A percentile compares a stretch with the other conserved stretches of the same genome.
phyloP scores from a whole-genome alignment of 2,797 vertebrate species.

The Myoxocephalus aenaeus region DNA sequence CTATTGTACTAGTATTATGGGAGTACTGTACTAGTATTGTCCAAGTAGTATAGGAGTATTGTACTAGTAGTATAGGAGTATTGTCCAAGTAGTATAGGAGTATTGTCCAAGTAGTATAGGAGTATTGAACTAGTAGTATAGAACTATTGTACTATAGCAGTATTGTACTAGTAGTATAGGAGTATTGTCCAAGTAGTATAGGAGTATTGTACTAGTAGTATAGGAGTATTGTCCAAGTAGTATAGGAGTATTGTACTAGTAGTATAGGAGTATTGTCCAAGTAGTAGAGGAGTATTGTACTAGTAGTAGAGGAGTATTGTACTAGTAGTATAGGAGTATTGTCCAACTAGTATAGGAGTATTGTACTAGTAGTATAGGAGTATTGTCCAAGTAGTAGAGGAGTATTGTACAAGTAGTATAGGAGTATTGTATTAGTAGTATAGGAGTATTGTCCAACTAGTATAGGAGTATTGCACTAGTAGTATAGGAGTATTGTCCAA shows the following conservation, averaged over 20 bases:
- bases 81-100: background rate
- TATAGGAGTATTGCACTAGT: too few relatives aligned
- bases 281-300: background rate
- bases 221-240: background rate
- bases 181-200: too few relatives aligned
- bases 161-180: background rate
- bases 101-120: too few relatives aligned
- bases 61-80: background rate
- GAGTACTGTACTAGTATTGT: too few relatives aligned
- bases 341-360: background rate
- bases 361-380: background rate
- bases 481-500: background rate
- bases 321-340: too few relatives aligned
- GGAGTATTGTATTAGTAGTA: background rate
- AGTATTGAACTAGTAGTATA: background rate
- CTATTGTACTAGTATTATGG: background rate
- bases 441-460: background rate
- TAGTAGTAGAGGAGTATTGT: background rate
- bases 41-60: too few relatives aligned
- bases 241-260: background rate
- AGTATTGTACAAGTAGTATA: background rate
- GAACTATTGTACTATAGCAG: background rate
- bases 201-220: background rate
- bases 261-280: background rate
- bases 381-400: background rate